These are phyloP conservation scores for Hydropotes inermis DNA, from an alignment of 2,113 vertebrate genomes.

Conservation along the genomic window DNA sequence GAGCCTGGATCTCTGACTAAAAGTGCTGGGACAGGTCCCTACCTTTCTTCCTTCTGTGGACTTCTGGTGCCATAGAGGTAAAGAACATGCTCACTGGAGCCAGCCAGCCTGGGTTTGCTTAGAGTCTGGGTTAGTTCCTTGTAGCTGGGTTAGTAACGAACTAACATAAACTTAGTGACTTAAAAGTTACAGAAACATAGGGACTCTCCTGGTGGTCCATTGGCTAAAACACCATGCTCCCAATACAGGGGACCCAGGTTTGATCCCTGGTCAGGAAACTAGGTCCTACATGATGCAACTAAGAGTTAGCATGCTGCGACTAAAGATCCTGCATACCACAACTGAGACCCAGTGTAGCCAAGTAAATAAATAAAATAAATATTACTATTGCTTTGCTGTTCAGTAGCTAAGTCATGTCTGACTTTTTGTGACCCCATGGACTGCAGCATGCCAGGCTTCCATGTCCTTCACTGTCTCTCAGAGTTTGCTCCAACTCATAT, in stretches of 20 bases:
- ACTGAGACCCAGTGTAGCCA: neutral
- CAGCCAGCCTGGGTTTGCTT: neutral
- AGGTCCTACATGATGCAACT: neutral
- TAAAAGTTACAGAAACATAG: neutral
- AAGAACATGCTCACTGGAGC: neutral
- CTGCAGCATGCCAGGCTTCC: neutral
- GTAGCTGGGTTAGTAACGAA: neutral
- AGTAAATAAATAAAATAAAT: neutral
- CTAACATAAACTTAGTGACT: rapidly evolving
- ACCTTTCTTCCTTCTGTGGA: neutral
- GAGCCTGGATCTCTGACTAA: neutral
- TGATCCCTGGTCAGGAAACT: neutral
- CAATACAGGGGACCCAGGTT: neutral
- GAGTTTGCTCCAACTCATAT: neutral
- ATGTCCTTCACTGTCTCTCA: neutral
- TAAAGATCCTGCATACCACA: neutral
- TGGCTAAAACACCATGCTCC: neutral
- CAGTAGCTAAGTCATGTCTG: neutral
- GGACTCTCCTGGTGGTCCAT: neutral
- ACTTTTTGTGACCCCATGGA: neutral
- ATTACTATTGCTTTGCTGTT: neutral
- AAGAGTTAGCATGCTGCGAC: neutral
- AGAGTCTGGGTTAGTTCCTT: neutral
- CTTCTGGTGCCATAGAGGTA: neutral
- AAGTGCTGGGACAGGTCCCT: neutral